These are phyloP conservation scores for Criorhina ranunculi DNA, from an alignment of 2,888 invertebrate species.

Conservation along the genomic window DNA sequence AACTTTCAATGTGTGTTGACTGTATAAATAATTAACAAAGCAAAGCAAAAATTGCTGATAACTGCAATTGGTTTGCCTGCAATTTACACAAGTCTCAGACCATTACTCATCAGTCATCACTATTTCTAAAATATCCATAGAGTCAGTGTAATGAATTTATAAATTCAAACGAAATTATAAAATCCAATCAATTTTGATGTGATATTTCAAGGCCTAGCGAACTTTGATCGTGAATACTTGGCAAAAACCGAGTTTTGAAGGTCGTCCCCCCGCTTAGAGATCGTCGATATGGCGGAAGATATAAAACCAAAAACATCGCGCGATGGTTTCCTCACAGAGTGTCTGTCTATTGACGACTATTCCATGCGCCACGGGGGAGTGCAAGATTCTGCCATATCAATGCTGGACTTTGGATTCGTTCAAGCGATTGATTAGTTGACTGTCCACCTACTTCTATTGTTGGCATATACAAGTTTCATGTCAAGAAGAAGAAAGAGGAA, in stretches of 20 bases:
- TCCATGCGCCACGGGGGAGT: constrained; percentile 1
- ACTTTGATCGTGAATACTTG: background rate
- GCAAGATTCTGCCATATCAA: too few species aligned
- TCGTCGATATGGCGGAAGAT: constrained; percentile 8
- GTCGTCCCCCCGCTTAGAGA: background rate
- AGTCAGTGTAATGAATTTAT: background rate
- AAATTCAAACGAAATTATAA: background rate
- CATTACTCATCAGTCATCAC: constrained; percentile 16
- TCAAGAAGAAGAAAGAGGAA: background rate
- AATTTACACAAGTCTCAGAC: too few species aligned
- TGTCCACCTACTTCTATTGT: constrained; percentile 15
- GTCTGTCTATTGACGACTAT: constrained; percentile 19
- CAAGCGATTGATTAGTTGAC: constrained; percentile 21
- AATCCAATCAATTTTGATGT: constrained; percentile 19
- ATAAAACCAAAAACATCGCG: constrained; percentile 6
- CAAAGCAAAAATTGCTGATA: background rate
- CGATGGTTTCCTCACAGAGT: background rate
- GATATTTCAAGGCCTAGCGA: constrained; percentile 3
- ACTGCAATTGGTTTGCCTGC: background rate
- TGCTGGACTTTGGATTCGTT: constrained; percentile 25
- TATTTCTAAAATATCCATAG: background rate
- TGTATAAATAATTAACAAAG: background rate
- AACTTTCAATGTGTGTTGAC: background rate
- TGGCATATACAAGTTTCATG: constrained; percentile 11
- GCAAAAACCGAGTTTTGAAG: background rate